A percentile compares a stretch with the other conserved stretches of the same genome.
These are phyloP conservation scores for Alloplasta piceator DNA, from an alignment of 2,888 invertebrate genomes.

Conservation along the genomic window DNA sequence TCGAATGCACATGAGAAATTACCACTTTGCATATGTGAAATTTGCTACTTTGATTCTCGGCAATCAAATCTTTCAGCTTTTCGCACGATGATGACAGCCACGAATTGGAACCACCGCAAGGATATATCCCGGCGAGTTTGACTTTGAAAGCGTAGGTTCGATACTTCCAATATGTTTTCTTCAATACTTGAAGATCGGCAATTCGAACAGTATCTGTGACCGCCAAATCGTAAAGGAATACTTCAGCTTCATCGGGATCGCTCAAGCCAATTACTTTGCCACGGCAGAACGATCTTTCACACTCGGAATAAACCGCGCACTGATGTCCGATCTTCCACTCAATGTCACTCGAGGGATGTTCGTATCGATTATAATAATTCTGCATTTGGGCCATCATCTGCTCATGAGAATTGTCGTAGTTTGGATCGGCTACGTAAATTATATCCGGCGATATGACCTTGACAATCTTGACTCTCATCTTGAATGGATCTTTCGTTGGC, in stretches of 20 bases:
- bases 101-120: slow-evolving; percentile 86
- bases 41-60: slow-evolving; percentile 83
- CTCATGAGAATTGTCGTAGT: slow-evolving; percentile 83
- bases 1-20: slow-evolving; percentile 16
- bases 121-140: slow-evolving; percentile 88
- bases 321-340: slow-evolving; percentile 81
- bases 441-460: slow-evolving; percentile 85
- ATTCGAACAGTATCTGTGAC: slow-evolving; percentile 84
- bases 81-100: slow-evolving; percentile 88
- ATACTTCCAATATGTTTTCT: slow-evolving; percentile 84
- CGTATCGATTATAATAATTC: slow-evolving; percentile 83
- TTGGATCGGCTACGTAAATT: slow-evolving; percentile 86
- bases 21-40: slow-evolving; percentile 86
- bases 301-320: slow-evolving; percentile 84
- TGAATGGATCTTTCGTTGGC: slow-evolving; percentile 80
- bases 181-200: slow-evolving; percentile 84
- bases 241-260: slow-evolving; percentile 81
- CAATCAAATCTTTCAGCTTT: slow-evolving; percentile 85
- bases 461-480: slow-evolving; percentile 84
- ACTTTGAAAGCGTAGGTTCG: slow-evolving; percentile 87
- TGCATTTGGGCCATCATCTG: slow-evolving; percentile 85
- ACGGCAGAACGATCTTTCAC: slow-evolving; percentile 87
- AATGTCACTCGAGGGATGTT: slow-evolving; percentile 23
- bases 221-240: slow-evolving; percentile 89
- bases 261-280: slow-evolving; percentile 84